Conservation (phyloP, 2,113 vertebrate genomes). For the Malurus melanocephalus region DNA sequence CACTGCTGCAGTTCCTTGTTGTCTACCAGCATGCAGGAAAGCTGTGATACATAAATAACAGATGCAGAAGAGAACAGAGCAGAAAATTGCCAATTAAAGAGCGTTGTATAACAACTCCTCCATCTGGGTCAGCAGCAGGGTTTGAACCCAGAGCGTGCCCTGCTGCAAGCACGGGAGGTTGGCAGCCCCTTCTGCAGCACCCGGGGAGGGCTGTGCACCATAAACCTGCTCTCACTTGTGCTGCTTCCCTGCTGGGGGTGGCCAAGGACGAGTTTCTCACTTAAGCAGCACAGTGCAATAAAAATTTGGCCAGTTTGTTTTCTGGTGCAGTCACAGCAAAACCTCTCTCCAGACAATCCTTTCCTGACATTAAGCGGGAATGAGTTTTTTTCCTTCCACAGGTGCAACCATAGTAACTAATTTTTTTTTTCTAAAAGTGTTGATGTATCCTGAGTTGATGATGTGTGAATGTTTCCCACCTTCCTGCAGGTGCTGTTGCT, state of each 20-base stretch:
- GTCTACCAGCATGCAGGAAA: slow-evolving; percentile 38
- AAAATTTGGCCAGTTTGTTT: neutral
- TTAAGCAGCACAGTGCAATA: neutral
- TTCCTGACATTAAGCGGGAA: neutral
- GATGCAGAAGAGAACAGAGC: slow-evolving; percentile 58
- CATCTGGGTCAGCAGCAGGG: slow-evolving; percentile 60
- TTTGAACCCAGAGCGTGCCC: slow-evolving; percentile 15
- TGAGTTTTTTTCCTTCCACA: neutral
- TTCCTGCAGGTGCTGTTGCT: slow-evolving; percentile 10
- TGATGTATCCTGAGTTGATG: neutral
- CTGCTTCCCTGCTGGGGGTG: neutral
- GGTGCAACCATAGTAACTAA: neutral
- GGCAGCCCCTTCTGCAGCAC: neutral
- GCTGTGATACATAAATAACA: slow-evolving; percentile 54
- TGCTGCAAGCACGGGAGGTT: neutral
- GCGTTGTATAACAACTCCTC: slow-evolving; percentile 28
- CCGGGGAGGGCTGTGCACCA: neutral
- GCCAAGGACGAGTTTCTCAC: neutral
- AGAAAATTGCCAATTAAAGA: slow-evolving; percentile 62
- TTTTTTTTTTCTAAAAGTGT: neutral
- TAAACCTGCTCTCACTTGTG: neutral
- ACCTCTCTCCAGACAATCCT: neutral
- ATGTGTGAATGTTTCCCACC: slow-evolving; percentile 6
- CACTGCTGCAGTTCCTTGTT: slow-evolving; percentile 24
- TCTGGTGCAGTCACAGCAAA: neutral